Evolutionary conservation across 2,888 invertebrate genomes (phyloP), one percentile per base, ranked within the genome.

Genomic region (Drosophila rubida): DNA sequence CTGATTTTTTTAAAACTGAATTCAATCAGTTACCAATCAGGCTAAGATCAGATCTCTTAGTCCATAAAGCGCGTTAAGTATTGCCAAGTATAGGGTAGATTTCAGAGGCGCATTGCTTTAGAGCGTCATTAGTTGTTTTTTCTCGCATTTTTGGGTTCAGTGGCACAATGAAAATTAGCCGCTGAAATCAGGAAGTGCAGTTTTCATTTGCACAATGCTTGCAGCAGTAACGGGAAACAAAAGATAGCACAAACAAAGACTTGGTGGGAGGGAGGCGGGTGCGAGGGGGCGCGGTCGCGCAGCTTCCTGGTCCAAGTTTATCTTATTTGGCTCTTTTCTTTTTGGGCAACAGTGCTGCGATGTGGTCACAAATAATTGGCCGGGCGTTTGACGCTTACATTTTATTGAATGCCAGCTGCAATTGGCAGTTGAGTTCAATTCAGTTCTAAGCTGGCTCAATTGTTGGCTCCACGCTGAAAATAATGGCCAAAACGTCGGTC

Each of bases 301-400:
- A 37, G 3, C 14, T 37, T 16, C 14, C 35, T n/a, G 32, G 19
- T 11, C 49, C 22, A 11, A 27, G 27, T 32, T 69, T 44, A 41
- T 46, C 39, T 69, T 44, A 41, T 46, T 39, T 45, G 41, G 41
- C 42, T 59, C 32, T 51, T 61, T 35, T 42, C 68, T 60, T 63
- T 39, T 54, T 53, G 57, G 19, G 67, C 53, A 27, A 71, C 62
- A 19, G 62, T 49, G 44, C 45, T 67, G 50, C 78, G 61, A 67
- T 80, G 80, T 69, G 80, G 83, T 80, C 78, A 83, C 80, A 80
- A 83, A 77, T 80, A 80, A 77, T 80, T 80, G 80, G 83, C 83
- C 80, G 54, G 69, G 73, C 69, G 80, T 80, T 80, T 73, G 80
- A 83, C 69, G 80, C 78, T 80, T 77, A 80, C 77, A 78, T 83